Evolutionary conservation across 2,888 invertebrate genomes (phyloP), one percentile per base, ranked within the genome.

Genomic region (Laspeyria flexula): DNA sequence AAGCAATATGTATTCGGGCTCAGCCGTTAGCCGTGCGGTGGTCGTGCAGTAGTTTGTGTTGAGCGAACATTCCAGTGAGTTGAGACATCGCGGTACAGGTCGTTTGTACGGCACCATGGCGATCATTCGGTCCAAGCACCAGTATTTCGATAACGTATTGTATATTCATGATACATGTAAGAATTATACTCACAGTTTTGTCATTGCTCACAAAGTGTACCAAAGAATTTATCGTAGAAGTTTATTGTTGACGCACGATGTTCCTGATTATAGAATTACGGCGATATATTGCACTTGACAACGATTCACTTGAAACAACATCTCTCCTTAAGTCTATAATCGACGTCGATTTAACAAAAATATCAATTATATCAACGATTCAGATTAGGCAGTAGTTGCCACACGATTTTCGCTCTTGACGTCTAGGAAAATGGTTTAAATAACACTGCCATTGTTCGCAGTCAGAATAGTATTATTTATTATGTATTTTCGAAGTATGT

Each of bases 161-260:
- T 76, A 76, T n/a, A 73, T 73, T 74, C 72, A 75, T 74, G 71
- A 73, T 76, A 77, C 81, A 82, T 60, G 77, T 77, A 70, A 71
- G 71, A 74, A 75, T 74, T 77, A 74, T 82, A 83, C 77, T 83
- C 79, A 72, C 79, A 75, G 74, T 79, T 75, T 73, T 66, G 74
- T 85, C 84, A 79, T 90, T 90, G 90, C 90, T 92, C 91, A 92
- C 90, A 90, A 90, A 85, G 80, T 82, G 83, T 90, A 91, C 90
- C 90, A 91, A 91, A 91, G 90, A 91, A 81, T 83, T 75, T 73
- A 71, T 79, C 74, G 71, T 85, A 82, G 79, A 73, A 70, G 67
- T 25, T 83, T 78, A 73, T 60, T 60, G 42, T 60, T 53, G 63
- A 63, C 63, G 60, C 66, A 60, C 61, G 60, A 59, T 73, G n/a